A percentile compares a stretch with the other conserved stretches of the same genome.
Conservation (phyloP, 2,888 invertebrate genomes). For the Drosophila neoperkinsi region DNA sequence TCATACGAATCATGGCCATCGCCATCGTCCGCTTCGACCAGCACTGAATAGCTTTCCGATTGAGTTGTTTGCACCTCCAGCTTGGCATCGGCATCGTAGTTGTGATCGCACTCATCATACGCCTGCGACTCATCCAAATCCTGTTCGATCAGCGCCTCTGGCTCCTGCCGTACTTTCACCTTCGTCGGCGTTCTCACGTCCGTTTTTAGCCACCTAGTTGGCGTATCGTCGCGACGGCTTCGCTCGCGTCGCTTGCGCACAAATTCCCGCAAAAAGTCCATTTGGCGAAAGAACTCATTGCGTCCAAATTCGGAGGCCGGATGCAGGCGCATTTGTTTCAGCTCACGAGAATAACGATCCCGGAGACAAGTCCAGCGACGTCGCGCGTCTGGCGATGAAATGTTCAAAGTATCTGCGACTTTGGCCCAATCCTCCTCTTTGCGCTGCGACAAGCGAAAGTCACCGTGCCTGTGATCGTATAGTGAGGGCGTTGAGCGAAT, state of each 20-base stretch:
- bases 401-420: constrained; percentile 75
- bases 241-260: constrained; percentile 80
- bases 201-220: constrained; percentile 63
- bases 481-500: constrained; percentile 82
- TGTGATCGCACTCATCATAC: constrained; percentile 65
- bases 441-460: constrained; percentile 82
- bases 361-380: constrained; percentile 85
- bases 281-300: constrained; percentile 81
- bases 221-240: constrained; percentile 68
- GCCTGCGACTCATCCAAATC: constrained; percentile 51
- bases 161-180: constrained; percentile 30
- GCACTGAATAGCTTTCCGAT: constrained; percentile 68
- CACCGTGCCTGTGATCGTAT: constrained; percentile 83
- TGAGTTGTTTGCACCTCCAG: constrained; percentile 64
- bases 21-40: constrained; percentile 69
- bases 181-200: constrained; percentile 44
- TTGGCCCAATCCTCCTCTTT: constrained; percentile 84
- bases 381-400: constrained; percentile 72
- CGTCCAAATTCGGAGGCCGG: constrained; percentile 75
- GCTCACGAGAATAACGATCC: constrained; percentile 84
- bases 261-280: constrained; percentile 82
- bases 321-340: constrained; percentile 81
- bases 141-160: constrained; percentile 44
- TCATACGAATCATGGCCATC: constrained; percentile 52
- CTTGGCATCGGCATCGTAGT: constrained; percentile 61